phyloP scores from a whole-genome alignment of 1,140 invertebrate species.

The Leptoteleia sp. region DNA sequence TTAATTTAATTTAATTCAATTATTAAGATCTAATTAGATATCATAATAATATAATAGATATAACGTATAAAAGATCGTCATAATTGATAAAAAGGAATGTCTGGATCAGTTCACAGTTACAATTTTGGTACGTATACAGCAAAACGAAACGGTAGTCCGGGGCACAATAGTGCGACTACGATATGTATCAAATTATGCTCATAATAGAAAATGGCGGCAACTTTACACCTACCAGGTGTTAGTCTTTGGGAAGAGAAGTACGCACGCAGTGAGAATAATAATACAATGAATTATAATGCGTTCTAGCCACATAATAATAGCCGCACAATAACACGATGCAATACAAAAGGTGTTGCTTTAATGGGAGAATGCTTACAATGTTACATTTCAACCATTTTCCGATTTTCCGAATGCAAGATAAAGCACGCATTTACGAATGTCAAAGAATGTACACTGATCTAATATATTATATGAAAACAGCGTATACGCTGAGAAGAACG shows the following conservation, averaged over 20 bases:
- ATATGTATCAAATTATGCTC: slow-evolving; percentile 82
- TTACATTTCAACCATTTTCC: slow-evolving; percentile 65
- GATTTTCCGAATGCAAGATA: slow-evolving; percentile 52
- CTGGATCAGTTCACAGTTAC: slow-evolving; percentile 5
- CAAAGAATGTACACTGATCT: slow-evolving; percentile 19
- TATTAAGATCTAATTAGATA: too few species aligned
- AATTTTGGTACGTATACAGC: slow-evolving; percentile 17
- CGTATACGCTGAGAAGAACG: too few species aligned
- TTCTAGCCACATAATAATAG: slow-evolving; percentile 76
- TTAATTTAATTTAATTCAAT: too few species aligned
- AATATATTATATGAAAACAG: slow-evolving; percentile 1
- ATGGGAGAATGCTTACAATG: slow-evolving; percentile 78
- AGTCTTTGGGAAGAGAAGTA: slow-evolving; percentile 70
- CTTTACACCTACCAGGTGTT: slow-evolving; percentile 81
- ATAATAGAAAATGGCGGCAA: slow-evolving; percentile 81
- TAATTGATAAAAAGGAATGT: slow-evolving; percentile 17
- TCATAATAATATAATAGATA: not conserved
- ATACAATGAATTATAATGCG: slow-evolving; percentile 78
- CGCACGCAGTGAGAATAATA: slow-evolving; percentile 68
- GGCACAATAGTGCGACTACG: slow-evolving; percentile 67
- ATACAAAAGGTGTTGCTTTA: slow-evolving; percentile 80
- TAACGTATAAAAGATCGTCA: too few species aligned
- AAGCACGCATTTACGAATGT: slow-evolving; percentile 44
- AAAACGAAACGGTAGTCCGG: slow-evolving; percentile 31
- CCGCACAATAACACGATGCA: slow-evolving; percentile 73